These are phyloP conservation scores for Apogon talboti DNA, from an alignment of 2,797 vertebrate species.

Conservation along the genomic window DNA sequence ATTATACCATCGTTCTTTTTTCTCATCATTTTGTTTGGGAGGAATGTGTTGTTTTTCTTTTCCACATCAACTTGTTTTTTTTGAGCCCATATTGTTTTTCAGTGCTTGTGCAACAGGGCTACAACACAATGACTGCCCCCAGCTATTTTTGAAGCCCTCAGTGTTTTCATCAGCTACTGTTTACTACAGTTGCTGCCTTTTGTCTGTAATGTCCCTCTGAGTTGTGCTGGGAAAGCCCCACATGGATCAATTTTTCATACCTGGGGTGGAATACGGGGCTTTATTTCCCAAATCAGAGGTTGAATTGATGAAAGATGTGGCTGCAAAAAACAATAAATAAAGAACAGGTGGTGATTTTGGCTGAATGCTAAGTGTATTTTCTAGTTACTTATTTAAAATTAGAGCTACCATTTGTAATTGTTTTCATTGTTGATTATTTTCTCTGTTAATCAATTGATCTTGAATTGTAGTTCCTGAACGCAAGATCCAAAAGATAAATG, in stretches of 20 bases:
- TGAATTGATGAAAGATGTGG: not conserved
- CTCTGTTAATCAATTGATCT: too few species aligned
- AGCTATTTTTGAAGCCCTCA: constrained; percentile 49
- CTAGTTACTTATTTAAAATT: too few species aligned
- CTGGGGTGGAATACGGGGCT: not conserved
- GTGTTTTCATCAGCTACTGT: constrained; percentile 60
- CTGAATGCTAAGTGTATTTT: too few species aligned
- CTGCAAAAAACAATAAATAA: too few species aligned
- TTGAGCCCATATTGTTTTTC: constrained; percentile 39
- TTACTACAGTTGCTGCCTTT: constrained; percentile 26
- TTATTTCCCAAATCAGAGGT: constrained; percentile 10
- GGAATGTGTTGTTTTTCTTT: constrained; percentile 70
- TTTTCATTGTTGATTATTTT: too few species aligned
- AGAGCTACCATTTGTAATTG: too few species aligned
- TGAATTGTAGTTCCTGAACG: too few species aligned
- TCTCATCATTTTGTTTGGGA: constrained; percentile 44
- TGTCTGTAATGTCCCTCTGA: constrained; percentile 27
- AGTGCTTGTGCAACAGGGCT: constrained; percentile 28
- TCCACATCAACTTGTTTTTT: constrained; percentile 50
- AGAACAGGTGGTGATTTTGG: too few species aligned
- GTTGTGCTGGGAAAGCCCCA: constrained; percentile 1
- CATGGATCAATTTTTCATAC: constrained; percentile 15
- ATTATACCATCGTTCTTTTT: constrained; percentile 53
- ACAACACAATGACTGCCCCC: constrained; percentile 18
- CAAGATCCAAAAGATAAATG: too few species aligned